These are phyloP conservation scores for Bellardia pandia DNA, from an alignment of 2,888 invertebrate genomes.

Conservation along the genomic window DNA sequence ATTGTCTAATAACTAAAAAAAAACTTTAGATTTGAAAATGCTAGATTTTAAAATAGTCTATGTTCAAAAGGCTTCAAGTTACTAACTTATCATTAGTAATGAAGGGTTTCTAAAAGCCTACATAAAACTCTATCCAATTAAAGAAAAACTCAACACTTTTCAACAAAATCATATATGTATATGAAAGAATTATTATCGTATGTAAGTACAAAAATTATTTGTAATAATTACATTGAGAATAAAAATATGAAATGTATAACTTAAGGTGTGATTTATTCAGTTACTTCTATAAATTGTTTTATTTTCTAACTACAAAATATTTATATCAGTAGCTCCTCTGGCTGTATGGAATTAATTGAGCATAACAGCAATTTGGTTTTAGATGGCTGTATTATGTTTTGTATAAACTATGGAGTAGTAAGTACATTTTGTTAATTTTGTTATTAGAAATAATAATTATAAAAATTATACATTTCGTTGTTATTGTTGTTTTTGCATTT, in stretches of 20 bases:
- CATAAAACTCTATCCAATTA: too few species aligned
- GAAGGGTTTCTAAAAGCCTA: too few species aligned
- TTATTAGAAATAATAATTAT: conserved; percentile 52
- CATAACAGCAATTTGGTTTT: conserved; percentile 77
- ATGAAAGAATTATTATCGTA: too few species aligned
- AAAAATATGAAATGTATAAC: conserved; percentile 23
- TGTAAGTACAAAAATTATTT: not conserved
- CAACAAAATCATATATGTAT: too few species aligned
- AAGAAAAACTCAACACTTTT: not conserved
- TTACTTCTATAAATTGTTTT: conserved; percentile 41
- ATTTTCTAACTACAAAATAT: not conserved
- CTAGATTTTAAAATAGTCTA: too few species aligned
- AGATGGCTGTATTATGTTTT: conserved; percentile 45
- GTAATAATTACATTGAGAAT: conserved; percentile 26
- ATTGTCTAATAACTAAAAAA: too few species aligned
- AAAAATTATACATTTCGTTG: conserved; percentile 24
- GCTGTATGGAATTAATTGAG: conserved; percentile 78
- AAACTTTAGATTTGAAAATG: too few species aligned
- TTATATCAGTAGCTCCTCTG: conserved; percentile 7
- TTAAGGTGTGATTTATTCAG: conserved; percentile 60
- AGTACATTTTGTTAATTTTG: conserved; percentile 61
- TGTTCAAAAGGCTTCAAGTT: too few species aligned
- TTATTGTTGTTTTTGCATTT: conserved; percentile 6
- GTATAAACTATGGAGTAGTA: not conserved
- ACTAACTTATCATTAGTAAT: too few species aligned